phyloP scores from a whole-genome alignment of 2,797 vertebrate genomes.

The Neoniphon sammara region DNA sequence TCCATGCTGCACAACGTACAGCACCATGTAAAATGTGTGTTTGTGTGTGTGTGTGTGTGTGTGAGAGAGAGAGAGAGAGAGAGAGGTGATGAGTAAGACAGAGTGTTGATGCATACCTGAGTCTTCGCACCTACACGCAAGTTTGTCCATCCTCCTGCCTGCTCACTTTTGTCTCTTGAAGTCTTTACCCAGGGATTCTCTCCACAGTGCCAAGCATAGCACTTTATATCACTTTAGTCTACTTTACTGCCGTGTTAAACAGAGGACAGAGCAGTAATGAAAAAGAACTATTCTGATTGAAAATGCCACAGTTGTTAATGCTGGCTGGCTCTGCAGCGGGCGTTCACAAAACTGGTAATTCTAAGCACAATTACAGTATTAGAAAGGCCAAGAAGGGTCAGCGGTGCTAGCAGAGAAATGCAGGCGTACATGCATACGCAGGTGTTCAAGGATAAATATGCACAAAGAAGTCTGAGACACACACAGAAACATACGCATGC shows the following conservation, averaged over 20 bases:
- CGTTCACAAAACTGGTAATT: slow-evolving; percentile 38
- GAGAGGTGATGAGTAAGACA: background rate
- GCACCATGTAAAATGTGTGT: slow-evolving; percentile 19
- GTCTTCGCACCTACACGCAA: background rate
- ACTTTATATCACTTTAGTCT: slow-evolving; percentile 55
- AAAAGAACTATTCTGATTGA: slow-evolving; percentile 53
- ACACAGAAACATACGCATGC: too few species aligned
- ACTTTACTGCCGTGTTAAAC: slow-evolving; percentile 50
- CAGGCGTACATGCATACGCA: background rate
- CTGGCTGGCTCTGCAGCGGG: slow-evolving; percentile 13
- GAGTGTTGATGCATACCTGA: background rate
- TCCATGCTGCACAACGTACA: slow-evolving; percentile 28
- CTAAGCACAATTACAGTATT: slow-evolving; percentile 39
- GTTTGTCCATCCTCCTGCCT: background rate
- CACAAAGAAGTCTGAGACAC: too few species aligned
- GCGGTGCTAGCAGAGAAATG: background rate
- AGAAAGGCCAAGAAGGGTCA: slow-evolving; percentile 21
- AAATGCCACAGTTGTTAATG: slow-evolving; percentile 51
- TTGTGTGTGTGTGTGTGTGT: slow-evolving; percentile 14
- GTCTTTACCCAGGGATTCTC: slow-evolving; percentile 13
- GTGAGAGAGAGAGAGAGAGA: background rate
- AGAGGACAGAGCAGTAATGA: slow-evolving; percentile 50
- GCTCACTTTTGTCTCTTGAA: slow-evolving; percentile 8
- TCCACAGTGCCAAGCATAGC: slow-evolving; percentile 13
- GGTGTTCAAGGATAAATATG: too few species aligned